phyloP scores from a whole-genome alignment of 2,797 vertebrate species.

The Lacerta agilis region DNA sequence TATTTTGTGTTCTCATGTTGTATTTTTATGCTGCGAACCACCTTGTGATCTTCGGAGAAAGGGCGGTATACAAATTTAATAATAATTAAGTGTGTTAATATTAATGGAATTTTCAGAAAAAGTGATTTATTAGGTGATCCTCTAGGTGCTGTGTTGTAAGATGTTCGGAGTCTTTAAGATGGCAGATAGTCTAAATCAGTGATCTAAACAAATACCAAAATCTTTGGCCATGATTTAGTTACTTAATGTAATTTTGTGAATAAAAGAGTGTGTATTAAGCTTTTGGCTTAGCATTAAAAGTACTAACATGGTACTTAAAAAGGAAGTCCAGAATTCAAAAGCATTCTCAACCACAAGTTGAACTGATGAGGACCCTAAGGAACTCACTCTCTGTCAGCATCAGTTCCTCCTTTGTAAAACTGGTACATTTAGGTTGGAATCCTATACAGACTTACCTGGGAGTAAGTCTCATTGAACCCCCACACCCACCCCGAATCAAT shows the following conservation, averaged over 20 bases:
- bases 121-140: not conserved
- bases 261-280: not conserved
- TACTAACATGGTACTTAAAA: not conserved
- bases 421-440: not conserved
- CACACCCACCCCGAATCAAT: too few relatives aligned
- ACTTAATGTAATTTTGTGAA: not conserved
- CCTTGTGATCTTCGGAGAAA: too few relatives aligned
- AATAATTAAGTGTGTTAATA: too few relatives aligned
- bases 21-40: too few relatives aligned
- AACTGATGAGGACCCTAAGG: not conserved
- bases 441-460: not conserved
- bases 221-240: not conserved
- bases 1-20: too few relatives aligned
- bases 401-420: not conserved
- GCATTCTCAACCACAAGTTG: not conserved
- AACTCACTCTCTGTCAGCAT: not conserved
- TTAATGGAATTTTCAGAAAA: too few relatives aligned
- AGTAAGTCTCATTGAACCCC: not conserved
- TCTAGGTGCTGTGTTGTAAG: not conserved
- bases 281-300: not conserved
- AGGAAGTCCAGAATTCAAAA: not conserved
- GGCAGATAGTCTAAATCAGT: not conserved
- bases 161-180: not conserved
- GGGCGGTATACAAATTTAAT: too few relatives aligned
- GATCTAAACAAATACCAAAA: not conserved